These are phyloP conservation scores for Calycopis cecrops DNA, from an alignment of 1,140 invertebrate genomes.

Conservation along the genomic window DNA sequence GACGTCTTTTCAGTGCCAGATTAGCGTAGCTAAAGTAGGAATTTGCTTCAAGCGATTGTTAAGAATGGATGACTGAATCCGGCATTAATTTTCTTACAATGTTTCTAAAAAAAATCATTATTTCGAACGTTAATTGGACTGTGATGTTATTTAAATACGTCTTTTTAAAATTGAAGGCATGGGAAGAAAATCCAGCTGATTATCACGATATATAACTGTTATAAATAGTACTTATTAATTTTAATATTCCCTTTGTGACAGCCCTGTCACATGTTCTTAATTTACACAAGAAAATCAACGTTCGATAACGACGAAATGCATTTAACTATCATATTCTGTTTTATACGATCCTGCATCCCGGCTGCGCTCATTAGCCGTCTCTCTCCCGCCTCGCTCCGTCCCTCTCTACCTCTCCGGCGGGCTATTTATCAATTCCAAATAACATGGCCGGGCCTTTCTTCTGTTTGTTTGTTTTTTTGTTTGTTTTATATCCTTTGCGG, in stretches of 20 bases:
- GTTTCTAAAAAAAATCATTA: too few relatives aligned
- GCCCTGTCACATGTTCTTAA: background rate
- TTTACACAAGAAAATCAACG: slow-evolving; percentile 1
- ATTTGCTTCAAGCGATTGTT: too few relatives aligned
- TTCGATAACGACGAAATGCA: slow-evolving; percentile 24
- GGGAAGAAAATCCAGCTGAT: too few relatives aligned
- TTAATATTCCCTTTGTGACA: background rate
- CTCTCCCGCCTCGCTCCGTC: slow-evolving; percentile 49
- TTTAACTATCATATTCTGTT: slow-evolving; percentile 10
- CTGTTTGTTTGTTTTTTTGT: slow-evolving; percentile 39
- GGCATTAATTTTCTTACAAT: too few relatives aligned
- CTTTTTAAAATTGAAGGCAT: too few relatives aligned
- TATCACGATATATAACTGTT: too few relatives aligned
- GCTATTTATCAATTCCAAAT: slow-evolving; percentile 74
- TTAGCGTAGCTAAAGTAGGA: too few relatives aligned
- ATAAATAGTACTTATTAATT: too few relatives aligned
- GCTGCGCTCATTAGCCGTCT: slow-evolving; percentile 57
- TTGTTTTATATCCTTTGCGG: slow-evolving; percentile 60
- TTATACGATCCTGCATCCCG: background rate
- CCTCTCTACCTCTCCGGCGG: slow-evolving; percentile 53
- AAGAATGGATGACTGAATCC: too few relatives aligned
- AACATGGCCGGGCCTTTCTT: slow-evolving; percentile 58
- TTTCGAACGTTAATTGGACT: too few relatives aligned
- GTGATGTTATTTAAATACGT: too few relatives aligned
- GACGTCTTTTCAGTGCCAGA: too few relatives aligned